A percentile compares a stretch with the other conserved stretches of the same genome.
phyloP scores from a whole-genome alignment of 2,888 invertebrate species.

The Artemia sinica region DNA sequence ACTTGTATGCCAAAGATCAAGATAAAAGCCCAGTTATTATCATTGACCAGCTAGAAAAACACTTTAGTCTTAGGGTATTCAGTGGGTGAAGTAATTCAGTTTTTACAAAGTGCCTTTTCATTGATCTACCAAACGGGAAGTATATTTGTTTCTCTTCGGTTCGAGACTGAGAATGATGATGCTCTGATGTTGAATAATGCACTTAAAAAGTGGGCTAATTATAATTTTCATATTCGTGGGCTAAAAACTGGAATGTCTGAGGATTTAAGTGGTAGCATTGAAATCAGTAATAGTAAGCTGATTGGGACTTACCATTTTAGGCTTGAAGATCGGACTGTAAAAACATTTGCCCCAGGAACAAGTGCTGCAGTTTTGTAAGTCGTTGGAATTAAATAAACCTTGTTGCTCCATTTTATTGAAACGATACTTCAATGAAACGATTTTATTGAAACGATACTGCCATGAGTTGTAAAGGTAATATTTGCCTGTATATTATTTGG shows the following conservation, averaged over 20 bases:
- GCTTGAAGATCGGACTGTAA: constrained; percentile 19
- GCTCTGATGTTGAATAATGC: neutral
- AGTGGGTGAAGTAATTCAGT: constrained; percentile 6
- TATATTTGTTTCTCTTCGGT: constrained; percentile 14
- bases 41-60: constrained; percentile 19
- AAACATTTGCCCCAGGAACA: constrained; percentile 21
- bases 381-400: too few relatives aligned
- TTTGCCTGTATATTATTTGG: too few relatives aligned
- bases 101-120: constrained; percentile 18
- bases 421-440: too few relatives aligned
- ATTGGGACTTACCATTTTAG: constrained; percentile 18
- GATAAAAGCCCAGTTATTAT: constrained; percentile 12
- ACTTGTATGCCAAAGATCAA: too few relatives aligned
- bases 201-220: constrained; percentile 18
- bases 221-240: constrained; percentile 17
- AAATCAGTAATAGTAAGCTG: neutral
- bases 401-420: too few relatives aligned
- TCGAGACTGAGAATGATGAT: constrained; percentile 14
- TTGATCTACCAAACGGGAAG: constrained; percentile 14
- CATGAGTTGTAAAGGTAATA: too few relatives aligned
- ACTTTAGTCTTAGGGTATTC: constrained; percentile 18
- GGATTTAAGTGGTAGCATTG: constrained; percentile 20
- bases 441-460: too few relatives aligned
- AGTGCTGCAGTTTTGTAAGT: constrained; percentile 20
- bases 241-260: constrained; percentile 20